Percentiles rank a stretch among this genome's conserved stretches.
Conservation (phyloP, 2,888 invertebrate species). For the Epirrhoe alternata region DNA sequence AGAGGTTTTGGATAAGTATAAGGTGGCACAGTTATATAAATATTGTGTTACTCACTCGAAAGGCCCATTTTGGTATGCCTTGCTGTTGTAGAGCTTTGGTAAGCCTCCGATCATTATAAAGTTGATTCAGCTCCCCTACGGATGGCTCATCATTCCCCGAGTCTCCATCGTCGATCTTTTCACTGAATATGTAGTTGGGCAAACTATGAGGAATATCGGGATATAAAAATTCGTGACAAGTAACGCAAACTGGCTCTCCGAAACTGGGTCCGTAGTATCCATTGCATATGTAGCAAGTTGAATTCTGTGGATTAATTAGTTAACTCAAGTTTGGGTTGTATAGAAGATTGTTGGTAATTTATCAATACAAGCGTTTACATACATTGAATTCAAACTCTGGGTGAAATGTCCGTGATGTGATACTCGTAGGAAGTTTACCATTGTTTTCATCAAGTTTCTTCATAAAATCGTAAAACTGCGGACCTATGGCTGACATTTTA, state of each 20-base stretch:
- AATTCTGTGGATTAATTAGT: conserved; percentile 79
- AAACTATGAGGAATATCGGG: conserved; percentile 88
- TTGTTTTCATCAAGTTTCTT: conserved; percentile 77
- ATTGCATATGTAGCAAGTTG: conserved; percentile 92
- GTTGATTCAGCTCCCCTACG: conserved; percentile 76
- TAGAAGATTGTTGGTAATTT: background rate
- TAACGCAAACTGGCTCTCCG: conserved; percentile 95
- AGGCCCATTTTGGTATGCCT: conserved; percentile 27
- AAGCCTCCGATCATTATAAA: conserved; percentile 27
- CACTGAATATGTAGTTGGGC: conserved; percentile 79
- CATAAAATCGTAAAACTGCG: conserved; percentile 71
- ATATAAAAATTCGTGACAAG: conserved; percentile 96
- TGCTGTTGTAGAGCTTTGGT: conserved; percentile 18
- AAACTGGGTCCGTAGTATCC: conserved; percentile 97
- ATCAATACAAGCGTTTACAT: conserved; percentile 39
- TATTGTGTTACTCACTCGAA: conserved; percentile 14
- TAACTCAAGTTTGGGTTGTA: background rate
- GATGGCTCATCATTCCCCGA: conserved; percentile 98
- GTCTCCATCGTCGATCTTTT: conserved; percentile 93
- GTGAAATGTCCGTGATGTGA: conserved; percentile 42
- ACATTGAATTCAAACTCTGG: conserved; percentile 78
- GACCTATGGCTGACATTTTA: conserved; percentile 70
- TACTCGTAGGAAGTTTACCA: conserved; percentile 64
- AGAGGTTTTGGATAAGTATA: too few relatives aligned
- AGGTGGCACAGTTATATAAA: background rate